Percentiles rank a stretch among this genome's conserved stretches.
phyloP scores from a whole-genome alignment of 2,797 vertebrate genomes.

The Lates japonicus region DNA sequence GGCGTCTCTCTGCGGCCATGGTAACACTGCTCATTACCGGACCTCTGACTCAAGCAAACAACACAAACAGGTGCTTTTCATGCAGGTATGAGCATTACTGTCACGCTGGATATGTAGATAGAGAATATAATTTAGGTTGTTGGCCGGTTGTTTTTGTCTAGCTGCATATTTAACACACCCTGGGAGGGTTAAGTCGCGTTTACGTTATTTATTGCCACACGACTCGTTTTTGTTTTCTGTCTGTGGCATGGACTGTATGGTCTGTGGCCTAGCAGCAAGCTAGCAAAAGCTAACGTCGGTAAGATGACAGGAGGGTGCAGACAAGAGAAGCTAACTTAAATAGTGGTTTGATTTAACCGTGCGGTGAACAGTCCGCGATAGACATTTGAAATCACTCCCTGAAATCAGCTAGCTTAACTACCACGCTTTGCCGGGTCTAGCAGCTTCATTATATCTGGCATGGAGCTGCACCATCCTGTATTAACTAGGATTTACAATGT shows the following conservation, averaged over 20 bases:
- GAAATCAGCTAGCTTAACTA: constrained; percentile 39
- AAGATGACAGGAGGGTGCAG: not conserved
- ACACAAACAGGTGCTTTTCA: constrained; percentile 45
- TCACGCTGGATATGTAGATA: accelerated
- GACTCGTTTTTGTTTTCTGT: constrained; percentile 63
- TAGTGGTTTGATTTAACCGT: constrained; percentile 1
- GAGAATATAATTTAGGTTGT: not conserved
- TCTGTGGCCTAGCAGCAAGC: constrained; percentile 71
- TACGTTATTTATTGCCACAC: constrained; percentile 51
- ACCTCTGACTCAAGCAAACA: constrained; percentile 33
- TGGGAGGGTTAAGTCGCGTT: constrained; percentile 48
- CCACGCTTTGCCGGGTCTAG: constrained; percentile 15
- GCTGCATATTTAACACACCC: not conserved
- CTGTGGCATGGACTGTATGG: constrained; percentile 63
- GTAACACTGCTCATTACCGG: constrained; percentile 78
- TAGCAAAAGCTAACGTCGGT: constrained; percentile 59
- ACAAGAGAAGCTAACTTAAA: constrained; percentile 33
- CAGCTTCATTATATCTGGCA: not conserved
- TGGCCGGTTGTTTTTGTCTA: not conserved
- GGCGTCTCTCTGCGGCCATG: constrained; percentile 87
- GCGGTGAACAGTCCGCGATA: not conserved
- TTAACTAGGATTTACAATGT: not conserved
- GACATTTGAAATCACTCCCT: constrained; percentile 34
- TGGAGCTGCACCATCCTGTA: not conserved
- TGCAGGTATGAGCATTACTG: constrained; percentile 53